A percentile compares a stretch with the other conserved stretches of the same genome.
These are phyloP conservation scores for Polydesmus complanatus DNA, from an alignment of 2,888 invertebrate genomes.

Conservation along the genomic window DNA sequence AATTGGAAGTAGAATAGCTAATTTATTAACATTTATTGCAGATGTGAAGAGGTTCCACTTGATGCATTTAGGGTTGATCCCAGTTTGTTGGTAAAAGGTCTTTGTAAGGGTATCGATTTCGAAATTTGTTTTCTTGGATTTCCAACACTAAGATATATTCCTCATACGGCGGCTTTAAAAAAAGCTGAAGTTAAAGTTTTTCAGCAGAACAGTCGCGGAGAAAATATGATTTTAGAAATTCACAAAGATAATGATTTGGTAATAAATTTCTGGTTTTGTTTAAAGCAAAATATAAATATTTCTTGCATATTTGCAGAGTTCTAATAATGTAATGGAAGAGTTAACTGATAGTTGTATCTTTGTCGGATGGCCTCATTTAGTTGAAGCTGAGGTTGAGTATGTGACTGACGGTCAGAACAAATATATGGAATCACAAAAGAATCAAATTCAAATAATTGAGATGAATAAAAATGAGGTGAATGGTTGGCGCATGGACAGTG, in stretches of 20 bases:
- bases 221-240: constrained; percentile 57
- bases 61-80: constrained; percentile 45
- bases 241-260: not conserved
- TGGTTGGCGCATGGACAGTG: constrained; percentile 9
- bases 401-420: constrained; percentile 42
- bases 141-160: constrained; percentile 73
- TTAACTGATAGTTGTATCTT: constrained; percentile 59
- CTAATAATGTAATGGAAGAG: constrained; percentile 43
- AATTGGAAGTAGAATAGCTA: not conserved
- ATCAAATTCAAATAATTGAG: not conserved
- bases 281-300: too few species aligned
- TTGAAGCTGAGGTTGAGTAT: constrained; percentile 54
- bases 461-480: constrained; percentile 1
- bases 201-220: constrained; percentile 62
- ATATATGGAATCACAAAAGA: not conserved
- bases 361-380: constrained; percentile 85
- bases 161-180: constrained; percentile 54
- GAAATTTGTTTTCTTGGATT: constrained; percentile 76
- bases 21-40: constrained; percentile 7
- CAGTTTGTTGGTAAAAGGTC: constrained; percentile 48
- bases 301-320: constrained; percentile 12
- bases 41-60: constrained; percentile 34
- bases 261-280: too few species aligned
- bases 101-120: constrained; percentile 50
- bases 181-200: constrained; percentile 72